phyloP scores from a whole-genome alignment of 2,113 vertebrate species.

The Gasterosteus aculeatus region DNA sequence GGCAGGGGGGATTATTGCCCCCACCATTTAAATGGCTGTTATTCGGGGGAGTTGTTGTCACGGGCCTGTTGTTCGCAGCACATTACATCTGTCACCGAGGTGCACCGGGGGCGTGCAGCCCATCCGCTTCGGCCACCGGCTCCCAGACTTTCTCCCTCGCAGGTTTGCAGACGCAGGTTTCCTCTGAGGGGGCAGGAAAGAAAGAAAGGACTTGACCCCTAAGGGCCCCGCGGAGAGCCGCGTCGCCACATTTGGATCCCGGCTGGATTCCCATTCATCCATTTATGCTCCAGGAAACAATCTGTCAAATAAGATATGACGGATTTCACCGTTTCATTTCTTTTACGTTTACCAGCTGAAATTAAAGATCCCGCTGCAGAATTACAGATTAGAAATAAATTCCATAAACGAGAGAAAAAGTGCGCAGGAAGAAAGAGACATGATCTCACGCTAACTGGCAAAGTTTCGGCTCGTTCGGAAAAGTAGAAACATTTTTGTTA shows the following conservation, averaged over 20 bases:
- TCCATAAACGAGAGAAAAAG: conserved; percentile 8
- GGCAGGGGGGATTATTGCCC: conserved; percentile 49
- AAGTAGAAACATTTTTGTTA: neutral
- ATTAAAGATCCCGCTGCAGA: neutral
- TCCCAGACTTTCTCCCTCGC: conserved; percentile 7
- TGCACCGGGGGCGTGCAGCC: conserved; percentile 21
- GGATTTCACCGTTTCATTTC: neutral
- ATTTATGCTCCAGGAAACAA: neutral
- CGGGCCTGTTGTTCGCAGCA: conserved; percentile 42
- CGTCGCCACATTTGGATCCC: conserved; percentile 2
- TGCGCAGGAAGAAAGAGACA: neutral
- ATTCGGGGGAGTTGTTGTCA: conserved; percentile 49
- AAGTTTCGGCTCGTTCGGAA: neutral
- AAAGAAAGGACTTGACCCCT: conserved; percentile 20
- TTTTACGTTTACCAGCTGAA: neutral
- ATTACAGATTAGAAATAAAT: neutral
- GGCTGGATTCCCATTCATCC: conserved; percentile 7
- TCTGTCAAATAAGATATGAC: neutral
- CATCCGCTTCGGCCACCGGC: conserved; percentile 1
- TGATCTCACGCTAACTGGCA: conserved; percentile 6
- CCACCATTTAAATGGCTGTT: conserved; percentile 34
- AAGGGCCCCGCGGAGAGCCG: conserved; percentile 8
- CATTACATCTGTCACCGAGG: conserved; percentile 57
- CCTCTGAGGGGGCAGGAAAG: conserved; percentile 10
- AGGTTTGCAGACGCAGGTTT: conserved; percentile 34